Percentiles rank a stretch among this genome's conserved stretches.
phyloP scores from a whole-genome alignment of 2,888 invertebrate genomes.

The Ametastegia equiseti region DNA sequence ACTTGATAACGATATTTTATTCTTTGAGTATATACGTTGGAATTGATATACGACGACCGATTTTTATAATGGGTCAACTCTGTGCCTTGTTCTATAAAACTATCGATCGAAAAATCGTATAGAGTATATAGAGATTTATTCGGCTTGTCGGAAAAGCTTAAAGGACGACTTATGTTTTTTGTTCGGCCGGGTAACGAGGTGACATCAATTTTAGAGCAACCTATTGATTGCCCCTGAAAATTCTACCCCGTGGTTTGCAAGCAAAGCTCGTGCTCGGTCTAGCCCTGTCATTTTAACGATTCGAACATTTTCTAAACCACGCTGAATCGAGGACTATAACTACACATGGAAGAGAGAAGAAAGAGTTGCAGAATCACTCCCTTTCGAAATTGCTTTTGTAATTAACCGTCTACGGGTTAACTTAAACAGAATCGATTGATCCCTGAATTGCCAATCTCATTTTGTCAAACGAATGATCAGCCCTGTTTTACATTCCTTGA shows the following conservation, averaged over 20 bases:
- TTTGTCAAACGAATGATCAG: background rate
- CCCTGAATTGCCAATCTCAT: background rate
- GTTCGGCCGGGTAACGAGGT: slow-evolving; percentile 4
- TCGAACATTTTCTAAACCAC: background rate
- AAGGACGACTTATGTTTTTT: slow-evolving; percentile 37
- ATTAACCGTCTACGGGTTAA: slow-evolving; percentile 17
- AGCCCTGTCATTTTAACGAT: slow-evolving; percentile 11
- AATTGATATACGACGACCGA: background rate
- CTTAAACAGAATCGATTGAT: background rate
- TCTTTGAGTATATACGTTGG: background rate
- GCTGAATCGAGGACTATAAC: no score
- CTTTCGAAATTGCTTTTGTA: slow-evolving; percentile 37
- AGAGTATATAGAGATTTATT: slow-evolving; percentile 34
- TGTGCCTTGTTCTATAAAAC: background rate
- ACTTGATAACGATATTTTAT: background rate
- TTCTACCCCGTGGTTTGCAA: background rate
- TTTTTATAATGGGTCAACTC: background rate
- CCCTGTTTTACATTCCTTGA: background rate
- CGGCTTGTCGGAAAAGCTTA: slow-evolving; percentile 21
- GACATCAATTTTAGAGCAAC: slow-evolving; percentile 18
- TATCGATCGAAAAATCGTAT: slow-evolving; percentile 26
- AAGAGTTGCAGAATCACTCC: background rate
- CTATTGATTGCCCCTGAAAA: slow-evolving; percentile 36
- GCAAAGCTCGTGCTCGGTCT: background rate
- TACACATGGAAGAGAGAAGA: background rate